phyloP scores from a whole-genome alignment of 2,797 vertebrate genomes.

The Xenops minutus region DNA sequence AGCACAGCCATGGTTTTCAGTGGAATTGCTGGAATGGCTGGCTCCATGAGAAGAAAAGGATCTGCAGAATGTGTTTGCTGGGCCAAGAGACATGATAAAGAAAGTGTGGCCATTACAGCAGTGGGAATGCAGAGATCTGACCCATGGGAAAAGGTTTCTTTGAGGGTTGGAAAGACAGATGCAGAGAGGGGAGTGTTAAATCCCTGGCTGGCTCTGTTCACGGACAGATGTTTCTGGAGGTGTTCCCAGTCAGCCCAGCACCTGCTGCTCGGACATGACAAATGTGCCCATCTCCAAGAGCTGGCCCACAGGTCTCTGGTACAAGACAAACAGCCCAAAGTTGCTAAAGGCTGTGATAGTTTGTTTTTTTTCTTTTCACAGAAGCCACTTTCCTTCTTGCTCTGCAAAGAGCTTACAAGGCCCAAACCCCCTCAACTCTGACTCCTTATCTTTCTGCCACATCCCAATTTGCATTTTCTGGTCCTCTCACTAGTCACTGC shows the following conservation, averaged over 20 bases:
- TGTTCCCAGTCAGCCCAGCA: not conserved
- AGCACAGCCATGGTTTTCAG: not conserved
- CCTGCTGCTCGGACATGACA: not conserved
- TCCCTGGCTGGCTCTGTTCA: not conserved
- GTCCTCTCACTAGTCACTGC: not conserved
- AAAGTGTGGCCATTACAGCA: not conserved
- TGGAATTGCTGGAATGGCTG: not conserved
- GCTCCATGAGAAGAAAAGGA: not conserved
- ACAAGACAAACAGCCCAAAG: not conserved
- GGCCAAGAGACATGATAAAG: fast-evolving
- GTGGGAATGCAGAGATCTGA: not conserved
- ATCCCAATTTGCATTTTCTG: not conserved
- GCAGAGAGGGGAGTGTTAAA: not conserved
- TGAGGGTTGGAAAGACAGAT: not conserved
- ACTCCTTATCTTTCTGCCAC: not conserved
- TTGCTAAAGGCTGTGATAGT: not conserved
- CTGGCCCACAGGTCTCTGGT: not conserved
- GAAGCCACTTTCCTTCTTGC: not conserved
- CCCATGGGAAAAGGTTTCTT: not conserved
- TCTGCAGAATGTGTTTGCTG: not conserved
- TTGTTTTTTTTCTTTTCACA: not conserved
- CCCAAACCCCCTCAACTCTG: not conserved
- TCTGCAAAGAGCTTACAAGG: not conserved
- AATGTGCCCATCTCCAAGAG: not conserved
- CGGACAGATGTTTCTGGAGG: not conserved